A percentile compares a stretch with the other conserved stretches of the same genome.
These are phyloP conservation scores for Drosophila parabipectinata DNA, from an alignment of 1,140 invertebrate genomes.

Conservation along the genomic window DNA sequence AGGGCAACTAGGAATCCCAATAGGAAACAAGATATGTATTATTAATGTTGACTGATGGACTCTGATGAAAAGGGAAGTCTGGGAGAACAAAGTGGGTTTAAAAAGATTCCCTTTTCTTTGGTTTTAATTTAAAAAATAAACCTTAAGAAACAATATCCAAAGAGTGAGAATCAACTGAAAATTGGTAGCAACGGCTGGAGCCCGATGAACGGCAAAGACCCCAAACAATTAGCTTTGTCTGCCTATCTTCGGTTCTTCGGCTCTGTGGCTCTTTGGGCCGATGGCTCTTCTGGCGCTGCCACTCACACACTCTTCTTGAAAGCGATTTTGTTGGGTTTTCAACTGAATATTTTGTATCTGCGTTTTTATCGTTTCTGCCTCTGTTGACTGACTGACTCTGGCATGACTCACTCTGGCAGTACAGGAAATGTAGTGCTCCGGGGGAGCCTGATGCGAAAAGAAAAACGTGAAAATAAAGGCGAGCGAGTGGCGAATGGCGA, in stretches of 20 bases:
- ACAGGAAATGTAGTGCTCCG: constrained; percentile 57
- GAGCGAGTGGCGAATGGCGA: constrained; percentile 20
- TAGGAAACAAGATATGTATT: no score
- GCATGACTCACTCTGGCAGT: constrained; percentile 53
- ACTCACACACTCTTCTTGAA: constrained; percentile 25
- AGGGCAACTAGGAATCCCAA: no score
- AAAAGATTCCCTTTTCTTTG: no score
- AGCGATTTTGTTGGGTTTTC: constrained; percentile 70
- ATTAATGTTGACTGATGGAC: no score
- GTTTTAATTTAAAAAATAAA: no score
- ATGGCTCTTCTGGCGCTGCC: constrained; percentile 7
- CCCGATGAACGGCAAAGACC: constrained; percentile 16
- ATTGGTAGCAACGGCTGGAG: constrained; percentile 3
- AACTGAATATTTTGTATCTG: constrained; percentile 49
- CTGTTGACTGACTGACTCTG: constrained; percentile 13
- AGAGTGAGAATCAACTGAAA: no score
- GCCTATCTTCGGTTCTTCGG: constrained; percentile 12
- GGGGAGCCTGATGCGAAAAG: constrained; percentile 43
- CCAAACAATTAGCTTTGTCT: constrained; percentile 52
- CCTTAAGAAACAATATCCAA: no score
- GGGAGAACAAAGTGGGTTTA: no score
- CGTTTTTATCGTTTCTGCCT: constrained; percentile 65
- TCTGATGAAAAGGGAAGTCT: no score
- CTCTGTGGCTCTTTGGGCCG: neutral
- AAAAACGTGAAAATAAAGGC: constrained; percentile 13